Conservation (phyloP, 1,140 invertebrate species). For the Atta colombica region DNA sequence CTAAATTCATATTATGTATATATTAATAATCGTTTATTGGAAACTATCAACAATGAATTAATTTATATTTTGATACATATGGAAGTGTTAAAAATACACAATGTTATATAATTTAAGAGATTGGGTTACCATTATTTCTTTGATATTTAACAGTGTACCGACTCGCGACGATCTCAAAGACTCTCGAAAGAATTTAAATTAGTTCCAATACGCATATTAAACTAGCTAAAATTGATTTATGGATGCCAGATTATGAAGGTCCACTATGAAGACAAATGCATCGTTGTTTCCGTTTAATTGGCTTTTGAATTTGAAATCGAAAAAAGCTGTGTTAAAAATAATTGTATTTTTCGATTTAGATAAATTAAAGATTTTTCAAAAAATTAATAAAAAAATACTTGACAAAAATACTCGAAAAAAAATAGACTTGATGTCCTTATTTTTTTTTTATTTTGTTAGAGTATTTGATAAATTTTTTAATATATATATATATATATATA, state of each 20-base stretch:
- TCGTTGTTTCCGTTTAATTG: not conserved
- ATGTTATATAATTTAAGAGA: no score
- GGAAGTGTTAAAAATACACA: no score
- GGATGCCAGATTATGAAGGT: slow-evolving; percentile 47
- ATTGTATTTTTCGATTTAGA: not conserved
- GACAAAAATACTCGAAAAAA: no score
- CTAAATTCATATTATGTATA: no score
- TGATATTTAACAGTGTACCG: no score
- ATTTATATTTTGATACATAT: no score
- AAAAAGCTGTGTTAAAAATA: not conserved
- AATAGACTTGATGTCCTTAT: not conserved
- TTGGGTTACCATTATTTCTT: no score
- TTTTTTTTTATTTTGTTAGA: not conserved
- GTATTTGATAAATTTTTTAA: not conserved
- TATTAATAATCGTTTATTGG: no score
- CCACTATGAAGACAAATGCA: not conserved
- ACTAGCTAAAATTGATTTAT: slow-evolving; percentile 86
- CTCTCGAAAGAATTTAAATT: slow-evolving; percentile 86
- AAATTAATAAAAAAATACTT: not conserved
- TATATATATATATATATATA: no score
- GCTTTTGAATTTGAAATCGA: not conserved
- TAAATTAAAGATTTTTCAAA: not conserved
- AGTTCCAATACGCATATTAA: slow-evolving; percentile 82
- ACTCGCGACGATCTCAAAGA: slow-evolving; percentile 76
- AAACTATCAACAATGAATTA: no score